Percentiles rank a stretch among this genome's conserved stretches.
These are phyloP conservation scores for Thymallus thymallus DNA, from an alignment of 2,113 vertebrate species.

Conservation along the genomic window DNA sequence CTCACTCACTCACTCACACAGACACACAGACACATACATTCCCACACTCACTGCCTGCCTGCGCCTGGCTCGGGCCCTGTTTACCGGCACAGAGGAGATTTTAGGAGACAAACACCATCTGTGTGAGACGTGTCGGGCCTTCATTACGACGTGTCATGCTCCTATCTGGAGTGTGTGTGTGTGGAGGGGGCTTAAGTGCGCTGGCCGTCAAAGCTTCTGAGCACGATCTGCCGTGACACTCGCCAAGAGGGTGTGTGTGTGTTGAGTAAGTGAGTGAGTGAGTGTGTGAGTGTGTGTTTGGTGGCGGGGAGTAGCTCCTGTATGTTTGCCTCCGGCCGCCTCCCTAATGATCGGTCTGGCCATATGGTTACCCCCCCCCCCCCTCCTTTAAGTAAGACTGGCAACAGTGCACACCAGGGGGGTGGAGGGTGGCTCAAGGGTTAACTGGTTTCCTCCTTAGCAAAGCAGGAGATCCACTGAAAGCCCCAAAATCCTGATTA, in stretches of 20 bases:
- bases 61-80: slow-evolving; percentile 47
- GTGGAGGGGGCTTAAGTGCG: slow-evolving; percentile 48
- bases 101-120: slow-evolving; percentile 77
- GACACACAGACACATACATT: too few relatives aligned
- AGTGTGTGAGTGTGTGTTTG: slow-evolving; percentile 39
- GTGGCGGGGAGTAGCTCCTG: slow-evolving; percentile 49
- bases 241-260: slow-evolving; percentile 26
- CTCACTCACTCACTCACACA: slow-evolving; percentile 15
- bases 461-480: too few relatives aligned
- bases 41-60: slow-evolving; percentile 25
- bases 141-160: slow-evolving; percentile 50
- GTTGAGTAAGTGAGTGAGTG: slow-evolving; percentile 12
- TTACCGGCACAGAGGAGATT: slow-evolving; percentile 66
- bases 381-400: too few relatives aligned
- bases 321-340: slow-evolving; percentile 63
- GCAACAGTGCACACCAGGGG: too few relatives aligned
- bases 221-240: slow-evolving; percentile 59
- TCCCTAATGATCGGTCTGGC: slow-evolving; percentile 71
- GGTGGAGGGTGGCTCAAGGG: too few relatives aligned
- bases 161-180: slow-evolving; percentile 14
- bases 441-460: too few relatives aligned
- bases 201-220: slow-evolving; percentile 55
- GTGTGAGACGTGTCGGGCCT: slow-evolving; percentile 65
- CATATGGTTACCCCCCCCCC: too few relatives aligned
- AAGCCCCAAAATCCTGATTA: too few relatives aligned